These are phyloP conservation scores for Melanotaenia nigrans DNA, from an alignment of 2,797 vertebrate species.

Conservation along the genomic window DNA sequence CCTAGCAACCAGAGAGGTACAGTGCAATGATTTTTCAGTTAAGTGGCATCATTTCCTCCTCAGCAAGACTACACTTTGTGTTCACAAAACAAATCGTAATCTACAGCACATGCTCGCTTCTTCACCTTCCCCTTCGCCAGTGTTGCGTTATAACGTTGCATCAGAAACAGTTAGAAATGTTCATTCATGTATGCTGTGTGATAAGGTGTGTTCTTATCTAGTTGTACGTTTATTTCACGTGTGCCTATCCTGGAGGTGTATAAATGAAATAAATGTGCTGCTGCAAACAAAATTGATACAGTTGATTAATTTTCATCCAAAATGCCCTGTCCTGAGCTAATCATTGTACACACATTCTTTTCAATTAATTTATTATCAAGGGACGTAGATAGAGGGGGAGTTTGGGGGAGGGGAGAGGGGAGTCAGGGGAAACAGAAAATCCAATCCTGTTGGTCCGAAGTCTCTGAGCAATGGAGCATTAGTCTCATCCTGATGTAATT, in stretches of 20 bases:
- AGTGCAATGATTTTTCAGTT: conserved; percentile 78
- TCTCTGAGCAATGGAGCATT: conserved; percentile 73
- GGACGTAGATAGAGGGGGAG: conserved; percentile 39
- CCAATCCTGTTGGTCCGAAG: conserved; percentile 72
- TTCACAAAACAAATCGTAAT: conserved; percentile 55
- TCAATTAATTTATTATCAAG: conserved; percentile 80
- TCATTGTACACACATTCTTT: conserved; percentile 77
- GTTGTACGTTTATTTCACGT: conserved; percentile 23
- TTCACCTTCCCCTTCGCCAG: conserved; percentile 26
- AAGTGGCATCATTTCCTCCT: conserved; percentile 72
- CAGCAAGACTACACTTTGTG: conserved; percentile 27
- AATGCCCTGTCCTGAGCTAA: conserved; percentile 67
- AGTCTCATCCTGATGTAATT: conserved; percentile 82
- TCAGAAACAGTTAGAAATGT: neutral
- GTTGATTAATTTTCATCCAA: conserved; percentile 70
- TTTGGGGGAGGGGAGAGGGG: conserved; percentile 50
- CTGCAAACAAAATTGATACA: conserved; percentile 53
- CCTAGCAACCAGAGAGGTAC: conserved; percentile 84
- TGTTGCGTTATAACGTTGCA: neutral
- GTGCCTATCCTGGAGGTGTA: conserved; percentile 34
- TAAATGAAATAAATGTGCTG: conserved; percentile 15
- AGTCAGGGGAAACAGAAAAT: conserved; percentile 65
- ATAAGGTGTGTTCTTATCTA: conserved; percentile 5
- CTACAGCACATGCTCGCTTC: conserved; percentile 13
- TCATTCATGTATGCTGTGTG: conserved; percentile 5